Evolutionary conservation across 2,797 vertebrate species (phyloP), one percentile per base, ranked within the genome.

Genomic region (Melanogrammus aeglefinus): DNA sequence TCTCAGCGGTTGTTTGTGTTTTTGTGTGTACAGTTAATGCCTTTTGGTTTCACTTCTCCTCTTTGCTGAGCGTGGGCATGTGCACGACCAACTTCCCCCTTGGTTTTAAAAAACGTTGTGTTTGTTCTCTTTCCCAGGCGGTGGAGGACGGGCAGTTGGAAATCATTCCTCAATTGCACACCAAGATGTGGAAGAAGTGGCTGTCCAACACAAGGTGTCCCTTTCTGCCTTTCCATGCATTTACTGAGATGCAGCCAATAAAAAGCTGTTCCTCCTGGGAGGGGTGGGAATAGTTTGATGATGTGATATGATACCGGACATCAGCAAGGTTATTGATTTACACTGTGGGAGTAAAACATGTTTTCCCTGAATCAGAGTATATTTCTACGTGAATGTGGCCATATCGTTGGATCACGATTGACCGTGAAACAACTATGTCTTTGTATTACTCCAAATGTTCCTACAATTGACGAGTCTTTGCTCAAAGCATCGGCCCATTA

Each of bases 161-260:
- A 39, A 93, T 97, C 66, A 88, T 88, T 36, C 96, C 97, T 2
- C 82, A 89, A 38, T 95, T 94, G 84, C 93, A 96, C 83, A 94
- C 89, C 76, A 97, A 97, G 88, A 97, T 88, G 0, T 98, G 96
- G 96, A 95, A 83, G 72, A 94, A 86, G 57, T 98, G 97, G 96
- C 93, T 98, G 76, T 93, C 94, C 72, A 95, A 93, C 76, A 91
- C 93, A 47, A 96, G 95, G 97, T 97, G 38, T 38, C 41, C 13
- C 33, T 39, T 8, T 44, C 35, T 18, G 21, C 16, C 13, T 38
- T 16, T n/a, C 2, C 5, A 69, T 13, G 6, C 33, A 13, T 76
- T 9, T 63, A 21, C 2, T 9, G 36, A 16, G 18, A 35, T 2
- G 72, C 33, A 3, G 33, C 4, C 71, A 51, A 24, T 24, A 0